These are phyloP conservation scores for Indri indri DNA, from an alignment of 2,113 vertebrate genomes.

Conservation along the genomic window DNA sequence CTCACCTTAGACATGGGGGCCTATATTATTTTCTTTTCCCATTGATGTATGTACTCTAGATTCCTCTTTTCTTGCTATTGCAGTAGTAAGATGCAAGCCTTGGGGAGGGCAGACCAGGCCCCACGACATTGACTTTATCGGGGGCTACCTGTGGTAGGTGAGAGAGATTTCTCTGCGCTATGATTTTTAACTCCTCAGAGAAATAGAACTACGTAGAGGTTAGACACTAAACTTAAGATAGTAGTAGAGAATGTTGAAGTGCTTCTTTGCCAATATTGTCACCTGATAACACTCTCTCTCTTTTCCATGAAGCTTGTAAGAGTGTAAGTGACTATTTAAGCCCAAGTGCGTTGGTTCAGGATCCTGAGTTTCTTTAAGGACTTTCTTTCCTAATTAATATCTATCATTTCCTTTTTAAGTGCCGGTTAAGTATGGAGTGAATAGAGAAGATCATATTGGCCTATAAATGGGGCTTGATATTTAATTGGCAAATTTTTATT, in stretches of 20 bases:
- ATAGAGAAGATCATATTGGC: not conserved
- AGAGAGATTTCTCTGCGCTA: not conserved
- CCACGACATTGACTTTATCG: not conserved
- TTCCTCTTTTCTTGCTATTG: not conserved
- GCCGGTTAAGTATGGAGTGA: not conserved
- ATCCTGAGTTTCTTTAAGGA: not conserved
- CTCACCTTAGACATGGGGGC: accelerated
- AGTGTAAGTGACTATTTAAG: not conserved
- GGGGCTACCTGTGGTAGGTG: accelerated
- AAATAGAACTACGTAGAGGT: not conserved
- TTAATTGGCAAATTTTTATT: not conserved
- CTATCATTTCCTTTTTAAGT: not conserved
- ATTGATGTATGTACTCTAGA: not conserved
- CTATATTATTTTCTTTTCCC: not conserved
- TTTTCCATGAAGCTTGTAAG: not conserved
- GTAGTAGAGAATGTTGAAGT: not conserved
- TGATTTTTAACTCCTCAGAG: not conserved
- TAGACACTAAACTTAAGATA: not conserved
- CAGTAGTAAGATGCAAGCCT: not conserved
- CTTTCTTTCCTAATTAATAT: not conserved
- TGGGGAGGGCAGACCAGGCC: not conserved
- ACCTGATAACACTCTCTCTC: not conserved
- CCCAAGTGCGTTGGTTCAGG: not conserved
- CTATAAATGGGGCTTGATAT: not conserved
- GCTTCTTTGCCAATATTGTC: not conserved